Percentiles rank a stretch among this genome's conserved stretches.
These are phyloP conservation scores for Urocitellus parryii DNA, from an alignment of 2,113 vertebrate genomes.

Conservation along the genomic window DNA sequence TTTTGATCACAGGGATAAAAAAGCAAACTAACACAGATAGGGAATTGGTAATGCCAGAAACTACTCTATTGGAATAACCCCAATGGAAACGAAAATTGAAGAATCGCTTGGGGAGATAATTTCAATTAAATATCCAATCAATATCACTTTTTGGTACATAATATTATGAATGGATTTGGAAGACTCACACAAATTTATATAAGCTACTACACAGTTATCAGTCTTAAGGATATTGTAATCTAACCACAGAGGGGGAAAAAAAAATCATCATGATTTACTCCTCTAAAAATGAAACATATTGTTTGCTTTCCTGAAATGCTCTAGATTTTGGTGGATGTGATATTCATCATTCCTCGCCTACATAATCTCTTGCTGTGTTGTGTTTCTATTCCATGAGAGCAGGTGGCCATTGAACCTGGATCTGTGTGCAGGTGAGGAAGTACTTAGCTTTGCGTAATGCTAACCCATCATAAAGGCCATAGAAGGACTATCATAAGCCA, in stretches of 20 bases:
- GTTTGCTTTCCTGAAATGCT: neutral
- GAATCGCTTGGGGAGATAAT: neutral
- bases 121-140: neutral
- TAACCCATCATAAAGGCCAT: accelerated
- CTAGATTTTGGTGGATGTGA: accelerated
- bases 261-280: neutral
- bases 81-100: neutral
- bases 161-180: neutral
- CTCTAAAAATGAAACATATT: neutral
- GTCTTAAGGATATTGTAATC: neutral
- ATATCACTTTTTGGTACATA: neutral
- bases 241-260: neutral
- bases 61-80: neutral
- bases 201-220: neutral
- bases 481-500: neutral
- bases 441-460: neutral
- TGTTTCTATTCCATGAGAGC: neutral
- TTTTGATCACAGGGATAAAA: no score
- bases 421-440: no score
- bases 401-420: accelerated
- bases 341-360: neutral
- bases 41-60: neutral
- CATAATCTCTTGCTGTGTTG: accelerated
- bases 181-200: neutral
- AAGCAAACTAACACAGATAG: no score